A percentile compares a stretch with the other conserved stretches of the same genome.
Conservation (phyloP, 1,140 invertebrate genomes). For the Psix sp. region DNA sequence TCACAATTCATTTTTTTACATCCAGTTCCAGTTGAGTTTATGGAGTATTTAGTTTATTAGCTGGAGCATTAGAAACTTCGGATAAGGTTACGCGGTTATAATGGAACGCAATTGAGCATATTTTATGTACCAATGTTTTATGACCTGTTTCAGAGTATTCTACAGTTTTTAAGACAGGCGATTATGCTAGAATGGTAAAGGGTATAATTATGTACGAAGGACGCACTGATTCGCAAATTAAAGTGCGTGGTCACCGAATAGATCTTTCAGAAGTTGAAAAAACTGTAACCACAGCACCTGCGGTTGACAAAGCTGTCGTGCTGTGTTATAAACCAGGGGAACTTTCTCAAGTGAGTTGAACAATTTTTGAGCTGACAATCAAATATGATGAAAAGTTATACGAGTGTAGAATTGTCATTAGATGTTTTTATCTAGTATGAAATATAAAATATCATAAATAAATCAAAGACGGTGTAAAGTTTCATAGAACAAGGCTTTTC, state of each 20-base stretch:
- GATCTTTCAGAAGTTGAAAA: constrained; percentile 90
- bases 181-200: constrained; percentile 87
- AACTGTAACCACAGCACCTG: constrained; percentile 78
- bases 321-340: constrained; percentile 87
- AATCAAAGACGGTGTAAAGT: too few relatives aligned
- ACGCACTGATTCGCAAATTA: constrained; percentile 90
- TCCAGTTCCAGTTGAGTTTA: too few relatives aligned
- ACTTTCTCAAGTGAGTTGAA: constrained; percentile 78
- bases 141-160: constrained; percentile 77
- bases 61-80: too few relatives aligned
- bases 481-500: too few relatives aligned
- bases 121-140: neutral
- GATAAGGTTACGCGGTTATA: too few relatives aligned
- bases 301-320: constrained; percentile 83
- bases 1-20: too few relatives aligned
- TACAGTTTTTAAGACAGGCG: constrained; percentile 87
- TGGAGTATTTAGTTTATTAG: too few relatives aligned
- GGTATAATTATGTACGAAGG: constrained; percentile 86
- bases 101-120: neutral
- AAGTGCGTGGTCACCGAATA: constrained; percentile 89
- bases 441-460: too few relatives aligned
- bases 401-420: too few relatives aligned
- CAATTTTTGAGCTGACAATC: too few relatives aligned
- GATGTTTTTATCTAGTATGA: too few relatives aligned
- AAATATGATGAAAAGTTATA: too few relatives aligned